Evolutionary conservation across 2,888 invertebrate genomes (phyloP).

Genomic region (Geophilus truncorum): DNA sequence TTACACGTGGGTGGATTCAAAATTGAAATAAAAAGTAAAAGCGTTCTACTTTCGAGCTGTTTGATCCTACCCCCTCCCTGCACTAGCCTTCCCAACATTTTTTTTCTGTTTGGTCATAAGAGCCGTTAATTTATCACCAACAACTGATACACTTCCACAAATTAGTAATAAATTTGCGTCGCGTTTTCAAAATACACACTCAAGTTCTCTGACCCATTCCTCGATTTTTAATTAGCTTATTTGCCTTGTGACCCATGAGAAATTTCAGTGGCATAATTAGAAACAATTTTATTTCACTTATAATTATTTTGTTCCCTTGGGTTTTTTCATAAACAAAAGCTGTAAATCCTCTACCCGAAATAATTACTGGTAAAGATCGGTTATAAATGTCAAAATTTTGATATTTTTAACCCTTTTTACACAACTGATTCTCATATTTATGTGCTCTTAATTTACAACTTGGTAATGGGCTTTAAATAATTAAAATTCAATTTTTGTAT

Average conservation of each 20-base stretch:
- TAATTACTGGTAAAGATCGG: not conserved
- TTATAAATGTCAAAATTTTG: not conserved
- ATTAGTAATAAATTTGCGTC: constrained; percentile 4
- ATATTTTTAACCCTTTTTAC: not conserved
- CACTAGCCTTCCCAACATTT: not conserved
- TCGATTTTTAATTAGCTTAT: constrained; percentile 13
- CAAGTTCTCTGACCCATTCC: constrained; percentile 11
- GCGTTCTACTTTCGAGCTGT: not conserved
- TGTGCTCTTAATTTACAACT: not conserved
- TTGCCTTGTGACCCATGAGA: not conserved
- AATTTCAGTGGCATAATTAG: constrained; percentile 6
- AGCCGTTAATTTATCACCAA: not conserved
- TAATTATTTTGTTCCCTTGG: constrained; percentile 17
- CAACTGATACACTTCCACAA: not conserved
- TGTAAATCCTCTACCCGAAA: not conserved
- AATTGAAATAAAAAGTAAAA: not conserved
- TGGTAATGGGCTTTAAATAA: not conserved
- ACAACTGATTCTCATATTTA: not conserved
- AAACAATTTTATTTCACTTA: constrained; percentile 13
- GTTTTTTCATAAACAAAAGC: not conserved
- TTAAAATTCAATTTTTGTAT: not conserved
- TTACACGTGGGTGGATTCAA: not conserved
- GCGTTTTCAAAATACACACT: not conserved
- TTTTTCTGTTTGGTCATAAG: not conserved
- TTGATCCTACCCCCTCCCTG: not conserved